Evolutionary conservation across 2,113 vertebrate genomes (phyloP).

Genomic region (Glaucidium brasilianum): DNA sequence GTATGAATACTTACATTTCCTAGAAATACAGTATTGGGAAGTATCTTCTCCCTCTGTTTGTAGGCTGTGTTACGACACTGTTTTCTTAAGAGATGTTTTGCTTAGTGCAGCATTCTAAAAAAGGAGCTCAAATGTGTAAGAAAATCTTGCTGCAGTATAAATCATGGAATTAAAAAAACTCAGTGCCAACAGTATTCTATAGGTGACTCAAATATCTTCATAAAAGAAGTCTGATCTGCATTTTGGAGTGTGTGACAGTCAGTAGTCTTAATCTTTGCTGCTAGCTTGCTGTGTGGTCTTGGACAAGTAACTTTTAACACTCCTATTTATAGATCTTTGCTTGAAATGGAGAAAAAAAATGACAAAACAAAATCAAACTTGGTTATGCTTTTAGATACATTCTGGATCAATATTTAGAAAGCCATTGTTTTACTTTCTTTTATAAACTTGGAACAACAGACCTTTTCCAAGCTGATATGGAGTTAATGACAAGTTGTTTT

Average conservation of each 20-base stretch:
- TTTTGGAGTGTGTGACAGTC: neutral
- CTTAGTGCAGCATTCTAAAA: neutral
- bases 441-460: neutral
- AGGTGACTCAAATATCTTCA: neutral
- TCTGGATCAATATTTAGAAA: neutral
- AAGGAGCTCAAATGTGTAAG: neutral
- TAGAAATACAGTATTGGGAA: neutral
- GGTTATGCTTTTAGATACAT: neutral
- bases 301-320: neutral
- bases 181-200: neutral
- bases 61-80: neutral
- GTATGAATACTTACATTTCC: slow-evolving; percentile 65
- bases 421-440: neutral
- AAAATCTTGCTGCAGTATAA: neutral
- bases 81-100: neutral
- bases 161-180: neutral
- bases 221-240: neutral
- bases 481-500: neutral
- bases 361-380: neutral
- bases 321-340: neutral
- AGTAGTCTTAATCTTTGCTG: neutral
- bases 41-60: neutral
- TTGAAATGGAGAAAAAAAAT: neutral
- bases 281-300: neutral
- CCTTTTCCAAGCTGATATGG: neutral